Base-by-base conservation (phyloP, 2,888 invertebrate genomes). In the Tenthredo livida region DNA sequence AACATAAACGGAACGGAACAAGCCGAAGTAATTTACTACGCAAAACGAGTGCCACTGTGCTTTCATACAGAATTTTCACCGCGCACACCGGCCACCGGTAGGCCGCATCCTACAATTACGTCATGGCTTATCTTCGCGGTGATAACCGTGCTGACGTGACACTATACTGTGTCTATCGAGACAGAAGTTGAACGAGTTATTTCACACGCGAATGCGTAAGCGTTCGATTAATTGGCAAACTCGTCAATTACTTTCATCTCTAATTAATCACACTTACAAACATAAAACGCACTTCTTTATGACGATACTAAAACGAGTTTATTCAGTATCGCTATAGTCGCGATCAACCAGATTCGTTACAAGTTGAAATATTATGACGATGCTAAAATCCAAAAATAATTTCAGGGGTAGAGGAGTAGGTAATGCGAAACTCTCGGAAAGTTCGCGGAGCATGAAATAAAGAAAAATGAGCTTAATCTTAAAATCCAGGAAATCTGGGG, bases 51-150 rank as follows among this genome's bases (percentile, higher is more conserved):
- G 54, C 50, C 78, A 33, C 54, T 33, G 33, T 15, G 58, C 21
- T 50, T 47, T 29, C 43, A 54, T 9, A 54, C 54, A 25, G 17
- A 61, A 61, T 61, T 80, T 50, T 7, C 2, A 77, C 12, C 21
- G n/a, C 21, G n/a, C 73, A 47, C 21, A 47, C 0, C 43, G 9
- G 58, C 43, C 58, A 54, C 78, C 78, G 78, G 54, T 15, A 78
- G 61, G 58, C 40, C 78, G 58, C 78, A 80, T 80, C 80, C 80
- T 40, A 61, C 80, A 21, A 54, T 80, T 80, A 80, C 58, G 80
- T 61, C 58, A 80, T 29, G 58, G 80, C 80, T 80, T 80, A 80
- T 80, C 80, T 80, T 61, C 37, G 21, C 15, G 10, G 10, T 40
- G 80, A 80, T 80, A 80, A 50, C 40, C 61, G 40, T 50, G 50